Evolutionary conservation across 2,797 vertebrate species (phyloP).

Genomic region (Molossus molossus): DNA sequence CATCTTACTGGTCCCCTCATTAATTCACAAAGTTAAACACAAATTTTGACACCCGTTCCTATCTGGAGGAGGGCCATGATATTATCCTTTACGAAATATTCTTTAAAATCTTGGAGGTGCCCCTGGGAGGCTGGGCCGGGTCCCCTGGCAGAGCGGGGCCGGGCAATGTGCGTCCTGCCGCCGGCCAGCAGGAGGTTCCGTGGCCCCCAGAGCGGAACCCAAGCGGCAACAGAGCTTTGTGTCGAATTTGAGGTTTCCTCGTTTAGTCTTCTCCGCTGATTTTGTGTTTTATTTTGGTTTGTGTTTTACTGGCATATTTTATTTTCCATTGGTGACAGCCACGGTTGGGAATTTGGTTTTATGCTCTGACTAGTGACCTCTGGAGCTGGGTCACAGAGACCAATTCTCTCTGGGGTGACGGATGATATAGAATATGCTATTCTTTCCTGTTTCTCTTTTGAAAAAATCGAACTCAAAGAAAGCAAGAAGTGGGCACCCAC

Average conservation of each 20-base stretch:
- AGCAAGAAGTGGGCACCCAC: background rate
- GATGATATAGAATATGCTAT: background rate
- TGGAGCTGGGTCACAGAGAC: background rate
- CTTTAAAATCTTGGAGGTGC: background rate
- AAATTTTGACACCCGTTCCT: background rate
- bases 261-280: background rate
- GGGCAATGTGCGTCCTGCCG: rapidly evolving
- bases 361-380: background rate
- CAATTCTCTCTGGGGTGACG: background rate
- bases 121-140: background rate
- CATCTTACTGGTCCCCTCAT: background rate
- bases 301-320: background rate
- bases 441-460: background rate
- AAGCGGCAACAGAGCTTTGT: background rate
- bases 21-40: background rate
- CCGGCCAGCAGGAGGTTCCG: background rate
- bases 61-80: background rate
- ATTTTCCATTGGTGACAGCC: background rate
- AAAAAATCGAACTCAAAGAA: background rate
- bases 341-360: background rate
- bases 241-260: background rate
- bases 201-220: background rate
- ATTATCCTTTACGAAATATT: background rate
- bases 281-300: background rate
- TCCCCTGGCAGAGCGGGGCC: too few relatives aligned